Base-by-base conservation (phyloP, 1,140 invertebrate species). In the Bombus vancouverensis region DNA sequence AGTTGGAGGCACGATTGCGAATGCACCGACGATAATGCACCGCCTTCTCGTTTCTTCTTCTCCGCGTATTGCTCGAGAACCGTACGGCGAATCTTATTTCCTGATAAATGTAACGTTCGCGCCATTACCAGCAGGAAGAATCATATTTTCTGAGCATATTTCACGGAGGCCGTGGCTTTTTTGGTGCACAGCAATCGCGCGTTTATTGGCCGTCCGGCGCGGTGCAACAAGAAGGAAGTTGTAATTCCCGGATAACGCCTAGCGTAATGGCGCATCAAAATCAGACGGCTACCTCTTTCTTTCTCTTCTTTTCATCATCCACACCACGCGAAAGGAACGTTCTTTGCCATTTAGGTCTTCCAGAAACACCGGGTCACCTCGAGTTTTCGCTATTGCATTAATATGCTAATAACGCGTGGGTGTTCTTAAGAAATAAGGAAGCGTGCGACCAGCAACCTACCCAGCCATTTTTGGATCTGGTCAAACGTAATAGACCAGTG, bases 361-460 rank as follows among this genome's bases (percentile, higher is more conserved):
- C 59, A 47, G 66, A 73, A 83, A 83, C 32, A 32, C 25, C 66
- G 15, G 34, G 53, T 57, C 39, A n/a, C 75, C 47, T 12, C 37
- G n/a, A 25, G 59, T 84, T 85, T 79, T 82, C 81, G 70, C 34
- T 53, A 44, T 68, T 82, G 81, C 81, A 53, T 73, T 85, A 89
- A 89, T 84, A 87, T 87, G 89, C 82, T 90, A 89, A 89, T 85
- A 79, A 81, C 57, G 73, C 66, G 86, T 86, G 62, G 82, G 89
- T 47, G 79, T 83, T 62, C 32, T 77, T 83, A 62, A 88, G 76
- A 88, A 90, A 89, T 70, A 88, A 90, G 82, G 44, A 90, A 88
- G 86, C 86, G 57, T 65, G 57, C 32, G 65, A 39, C 22, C 13
- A 15, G 47, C 53, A 34, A 68, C 39, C 66, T 28, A 39, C 10